Conservation (phyloP, 1,140 invertebrate species). For the Neotoxoptera formosana region DNA sequence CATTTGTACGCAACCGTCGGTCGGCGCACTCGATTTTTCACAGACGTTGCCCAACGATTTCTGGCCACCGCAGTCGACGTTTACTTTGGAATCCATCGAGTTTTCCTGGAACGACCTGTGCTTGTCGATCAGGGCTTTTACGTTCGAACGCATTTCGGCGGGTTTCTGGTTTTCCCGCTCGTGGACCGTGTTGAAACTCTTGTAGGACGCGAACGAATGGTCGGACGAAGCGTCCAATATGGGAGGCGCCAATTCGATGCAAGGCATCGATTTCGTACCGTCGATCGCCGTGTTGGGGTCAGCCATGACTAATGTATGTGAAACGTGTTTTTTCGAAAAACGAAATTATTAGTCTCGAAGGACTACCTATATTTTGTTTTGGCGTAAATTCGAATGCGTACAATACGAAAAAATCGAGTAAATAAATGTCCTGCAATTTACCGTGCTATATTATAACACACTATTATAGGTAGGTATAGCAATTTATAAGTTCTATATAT, state of each 20-base stretch:
- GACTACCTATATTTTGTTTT: not conserved
- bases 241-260: not conserved
- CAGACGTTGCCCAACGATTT: not conserved
- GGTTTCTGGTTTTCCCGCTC: not conserved
- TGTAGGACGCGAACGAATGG: not conserved
- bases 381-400: not conserved
- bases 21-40: not conserved
- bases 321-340: not conserved
- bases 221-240: not conserved
- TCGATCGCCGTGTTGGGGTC: not conserved
- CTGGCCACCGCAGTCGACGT: too few relatives aligned
- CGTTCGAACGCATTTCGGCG: not conserved
- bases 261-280: not conserved
- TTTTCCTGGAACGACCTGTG: constrained; percentile 15
- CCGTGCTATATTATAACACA: not conserved
- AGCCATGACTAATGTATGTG: not conserved
- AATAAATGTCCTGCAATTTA: not conserved
- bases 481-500: too few relatives aligned
- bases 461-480: not conserved
- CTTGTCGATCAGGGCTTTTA: constrained; percentile 14
- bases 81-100: not conserved
- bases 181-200: not conserved
- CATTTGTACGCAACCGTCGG: not conserved
- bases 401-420: not conserved
- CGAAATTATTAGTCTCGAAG: not conserved